A percentile compares a stretch with the other conserved stretches of the same genome.
phyloP scores from a whole-genome alignment of 2,113 vertebrate genomes.

The Oryctolagus cuniculus region DNA sequence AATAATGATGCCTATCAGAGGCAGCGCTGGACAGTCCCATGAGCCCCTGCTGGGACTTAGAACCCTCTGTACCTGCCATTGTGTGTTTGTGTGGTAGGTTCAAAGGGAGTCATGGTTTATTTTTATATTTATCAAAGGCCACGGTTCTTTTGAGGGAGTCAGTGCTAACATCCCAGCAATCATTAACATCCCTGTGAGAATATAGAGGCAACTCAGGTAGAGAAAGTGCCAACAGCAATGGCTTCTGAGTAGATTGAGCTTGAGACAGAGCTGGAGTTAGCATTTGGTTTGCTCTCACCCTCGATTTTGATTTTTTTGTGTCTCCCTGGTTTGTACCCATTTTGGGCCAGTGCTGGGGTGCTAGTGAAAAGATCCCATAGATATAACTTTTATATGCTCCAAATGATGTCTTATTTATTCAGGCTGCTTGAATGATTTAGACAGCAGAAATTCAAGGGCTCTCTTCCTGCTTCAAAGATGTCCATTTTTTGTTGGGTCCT shows the following conservation, averaged over 20 bases:
- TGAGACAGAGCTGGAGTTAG: neutral
- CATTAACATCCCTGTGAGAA: conserved; percentile 12
- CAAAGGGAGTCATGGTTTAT: conserved; percentile 58
- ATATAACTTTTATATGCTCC: neutral
- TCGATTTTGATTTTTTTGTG: neutral
- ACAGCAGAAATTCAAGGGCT: neutral
- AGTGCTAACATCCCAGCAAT: neutral
- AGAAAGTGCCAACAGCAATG: neutral
- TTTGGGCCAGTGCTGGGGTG: neutral
- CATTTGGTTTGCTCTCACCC: neutral
- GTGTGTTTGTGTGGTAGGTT: conserved; percentile 49
- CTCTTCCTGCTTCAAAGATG: neutral
- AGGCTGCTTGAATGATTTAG: neutral
- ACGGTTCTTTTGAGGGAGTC: neutral
- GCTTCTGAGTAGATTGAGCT: neutral
- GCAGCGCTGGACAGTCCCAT: neutral
- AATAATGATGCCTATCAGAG: neutral
- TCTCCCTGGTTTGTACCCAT: neutral
- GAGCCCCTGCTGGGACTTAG: neutral
- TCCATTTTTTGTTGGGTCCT: neutral
- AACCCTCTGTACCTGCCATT: neutral
- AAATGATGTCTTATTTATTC: neutral
- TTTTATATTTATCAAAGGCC: conserved; percentile 58
- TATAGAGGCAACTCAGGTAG: neutral
- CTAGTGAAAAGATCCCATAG: neutral